Evolutionary conservation across 2,888 invertebrate species (phyloP).

Genomic region (Adelphocoris suturalis): DNA sequence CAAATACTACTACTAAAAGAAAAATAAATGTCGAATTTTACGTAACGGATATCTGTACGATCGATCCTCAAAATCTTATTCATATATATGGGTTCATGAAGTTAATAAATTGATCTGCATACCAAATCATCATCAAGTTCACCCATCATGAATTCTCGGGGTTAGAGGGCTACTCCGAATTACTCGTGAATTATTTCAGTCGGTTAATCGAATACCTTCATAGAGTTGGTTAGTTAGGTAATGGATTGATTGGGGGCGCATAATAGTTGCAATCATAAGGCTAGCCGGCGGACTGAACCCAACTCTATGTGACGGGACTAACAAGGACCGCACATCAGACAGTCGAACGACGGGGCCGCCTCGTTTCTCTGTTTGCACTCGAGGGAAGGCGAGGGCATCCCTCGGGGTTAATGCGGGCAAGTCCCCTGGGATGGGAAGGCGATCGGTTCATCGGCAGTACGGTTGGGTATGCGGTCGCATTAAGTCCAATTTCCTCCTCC

Average conservation of each 20-base stretch:
- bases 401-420: slow-evolving; percentile 28
- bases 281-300: neutral
- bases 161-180: too few species aligned
- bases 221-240: neutral
- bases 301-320: neutral
- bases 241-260: slow-evolving; percentile 18
- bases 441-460: slow-evolving; percentile 43
- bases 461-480: slow-evolving; percentile 51
- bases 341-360: neutral
- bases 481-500: slow-evolving; percentile 59
- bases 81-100: too few species aligned
- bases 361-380: slow-evolving; percentile 31
- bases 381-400: neutral
- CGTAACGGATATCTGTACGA: too few species aligned
- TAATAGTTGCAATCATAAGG: neutral
- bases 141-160: too few species aligned
- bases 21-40: too few species aligned
- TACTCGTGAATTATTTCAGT: too few species aligned
- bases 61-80: too few species aligned
- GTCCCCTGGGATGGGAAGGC: slow-evolving; percentile 1
- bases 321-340: neutral
- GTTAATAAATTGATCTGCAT: too few species aligned
- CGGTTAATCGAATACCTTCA: neutral
- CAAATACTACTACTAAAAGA: too few species aligned
- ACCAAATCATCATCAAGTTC: too few species aligned